Evolutionary conservation across 37 sponge, comb jelly and placozoan genomes (phyloP), one percentile per base, ranked within the genome.

Genomic region (Aphrocallistes beatrix): DNA sequence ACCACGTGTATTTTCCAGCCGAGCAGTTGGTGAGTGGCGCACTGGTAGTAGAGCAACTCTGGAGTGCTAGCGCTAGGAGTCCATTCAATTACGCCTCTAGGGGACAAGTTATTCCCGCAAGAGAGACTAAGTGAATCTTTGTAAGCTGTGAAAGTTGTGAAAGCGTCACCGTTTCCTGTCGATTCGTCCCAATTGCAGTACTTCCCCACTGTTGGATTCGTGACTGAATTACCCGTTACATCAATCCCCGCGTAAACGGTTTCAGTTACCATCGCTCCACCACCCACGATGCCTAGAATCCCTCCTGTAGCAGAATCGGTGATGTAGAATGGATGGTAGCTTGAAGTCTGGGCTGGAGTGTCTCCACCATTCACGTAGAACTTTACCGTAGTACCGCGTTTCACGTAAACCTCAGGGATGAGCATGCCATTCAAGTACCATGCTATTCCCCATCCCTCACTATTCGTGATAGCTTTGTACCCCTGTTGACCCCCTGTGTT

Each of bases 271-370:
- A 6, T 3, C 34, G 8, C 28, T 32, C 3, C 1, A 32, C 28
- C 75, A 28, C 3, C 10, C n/a, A 13, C 25, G 10, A 42, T 6
- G 13, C 25, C 90, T 32, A n/a, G 30, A 30, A 84, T 51, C 38
- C 89, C 91, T 40, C 91, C 91, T 39, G 16, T 23, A 0, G 13
- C 32, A 1, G 88, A 86, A 81, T 85, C 50, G 1, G 88, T 92
- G 86, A 92, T 87, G 85, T 92, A 92, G 51, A 92, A 88, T 28
- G 92, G 92, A 87, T 92, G 92, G 81, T 90, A 90, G 0, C 37
- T n/a, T 36, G 83, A 23, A 0, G 13, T 19, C 37, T 38, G 37
- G 38, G 23, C 37, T 37, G 86, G 47, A 30, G 84, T 42, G 38
- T 84, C 82, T 21, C 92, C 92, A 51, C 90, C 90, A 0, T 86